These are phyloP conservation scores for Sinelater perroti DNA, from an alignment of 2,888 invertebrate species.

Conservation along the genomic window DNA sequence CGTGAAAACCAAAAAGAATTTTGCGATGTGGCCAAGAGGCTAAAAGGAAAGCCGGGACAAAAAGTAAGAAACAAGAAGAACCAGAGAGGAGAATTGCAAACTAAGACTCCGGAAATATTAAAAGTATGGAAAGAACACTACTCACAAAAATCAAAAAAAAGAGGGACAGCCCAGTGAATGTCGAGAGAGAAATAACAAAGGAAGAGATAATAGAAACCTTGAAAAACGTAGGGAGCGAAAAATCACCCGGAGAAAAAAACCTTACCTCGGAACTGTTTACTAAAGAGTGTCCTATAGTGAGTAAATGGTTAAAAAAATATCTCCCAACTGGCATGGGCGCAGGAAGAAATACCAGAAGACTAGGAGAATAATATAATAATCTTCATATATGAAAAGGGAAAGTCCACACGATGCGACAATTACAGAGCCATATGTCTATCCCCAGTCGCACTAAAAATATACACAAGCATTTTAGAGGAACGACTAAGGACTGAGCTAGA, in stretches of 20 bases:
- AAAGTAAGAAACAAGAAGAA: neutral
- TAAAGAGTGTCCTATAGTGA: neutral
- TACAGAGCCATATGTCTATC: too few species aligned
- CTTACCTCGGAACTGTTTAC: neutral
- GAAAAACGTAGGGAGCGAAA: too few species aligned
- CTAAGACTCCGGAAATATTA: neutral
- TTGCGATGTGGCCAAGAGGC: slow-evolving; percentile 1
- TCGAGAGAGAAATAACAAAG: neutral
- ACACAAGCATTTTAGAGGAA: too few species aligned
- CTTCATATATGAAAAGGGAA: too few species aligned
- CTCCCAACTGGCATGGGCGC: neutral
- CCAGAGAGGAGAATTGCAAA: neutral
- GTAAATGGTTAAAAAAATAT: neutral
- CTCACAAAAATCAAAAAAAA: too few species aligned
- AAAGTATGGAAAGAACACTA: neutral
- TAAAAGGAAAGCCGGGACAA: slow-evolving; percentile 3
- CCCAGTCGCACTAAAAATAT: too few species aligned
- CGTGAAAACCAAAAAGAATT: neutral
- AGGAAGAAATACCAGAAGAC: neutral
- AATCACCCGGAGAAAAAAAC: neutral
- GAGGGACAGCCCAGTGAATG: too few species aligned
- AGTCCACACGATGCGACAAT: too few species aligned
- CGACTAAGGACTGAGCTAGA: too few species aligned
- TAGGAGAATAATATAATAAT: neutral
- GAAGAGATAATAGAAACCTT: neutral